Base-by-base conservation (phyloP, 2,888 invertebrate species). In the Ephialtes manifestator region DNA sequence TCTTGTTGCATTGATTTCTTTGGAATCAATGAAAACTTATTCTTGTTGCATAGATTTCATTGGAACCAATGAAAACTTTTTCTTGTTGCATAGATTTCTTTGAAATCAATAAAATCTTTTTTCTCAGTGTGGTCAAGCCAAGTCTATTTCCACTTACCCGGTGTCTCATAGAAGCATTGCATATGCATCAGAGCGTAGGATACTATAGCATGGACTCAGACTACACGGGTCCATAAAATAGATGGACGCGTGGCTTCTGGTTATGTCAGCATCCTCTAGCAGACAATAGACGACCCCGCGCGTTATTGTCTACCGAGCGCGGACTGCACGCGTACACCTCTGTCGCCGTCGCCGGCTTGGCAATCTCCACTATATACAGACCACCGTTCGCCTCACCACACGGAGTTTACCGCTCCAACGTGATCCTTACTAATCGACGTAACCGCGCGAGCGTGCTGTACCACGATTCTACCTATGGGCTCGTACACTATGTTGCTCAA, bases 191-290 rank as follows among this genome's bases (percentile, higher is more conserved):
- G 15, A 39, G 75, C 4, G 15, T 28, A 24, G 58, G 58, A 58
- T 58, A 65, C 35, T 55, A 79, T 75, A 72, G 71, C 76, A 76
- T 79, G 82, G 76, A 76, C 79, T 85, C 78, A 46, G 71, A 70
- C 85, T 82, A 81, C 81, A 63, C 82, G 87, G 89, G 87, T 88
- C 87, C 86, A 88, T 89, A 90, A 90, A 92, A 90, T 89, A 85
- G 89, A 89, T 88, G 89, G 88, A 89, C 87, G 89, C 88, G 68
- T 75, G 65, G 84, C 90, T 90, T 92, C 88, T 92, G 91, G 90
- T 93, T 93, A 93, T 93, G 93, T 93, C 93, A 93, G 93, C 93
- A 93, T 93, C 93, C 93, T 93, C 92, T 90, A 89, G 28, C 88
- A 90, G 89, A 93, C 93, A 93, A 93, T 93, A 87, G 92, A 89